Conservation (phyloP, 2,113 vertebrate species). For the Tyto alba region DNA sequence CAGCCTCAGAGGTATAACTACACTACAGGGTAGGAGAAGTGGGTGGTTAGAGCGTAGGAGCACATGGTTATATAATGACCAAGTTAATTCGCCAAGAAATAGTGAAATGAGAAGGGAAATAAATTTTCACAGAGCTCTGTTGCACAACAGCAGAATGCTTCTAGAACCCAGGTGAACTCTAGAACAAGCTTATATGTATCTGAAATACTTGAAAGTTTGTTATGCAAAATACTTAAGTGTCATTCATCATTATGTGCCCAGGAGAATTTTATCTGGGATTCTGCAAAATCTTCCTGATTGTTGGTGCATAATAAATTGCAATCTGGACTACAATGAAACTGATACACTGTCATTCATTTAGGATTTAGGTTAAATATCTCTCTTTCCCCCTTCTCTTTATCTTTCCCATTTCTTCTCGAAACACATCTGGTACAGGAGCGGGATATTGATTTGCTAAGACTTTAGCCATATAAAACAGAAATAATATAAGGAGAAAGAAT, state of each 20-base stretch:
- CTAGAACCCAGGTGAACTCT: not conserved
- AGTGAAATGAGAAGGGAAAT: not conserved
- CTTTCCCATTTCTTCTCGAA: not conserved
- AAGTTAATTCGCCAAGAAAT: not conserved
- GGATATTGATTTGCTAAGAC: not conserved
- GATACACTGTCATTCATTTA: not conserved
- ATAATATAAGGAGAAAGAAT: not conserved
- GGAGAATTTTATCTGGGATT: not conserved
- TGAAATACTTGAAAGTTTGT: not conserved
- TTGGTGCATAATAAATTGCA: not conserved
- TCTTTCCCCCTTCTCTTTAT: not conserved
- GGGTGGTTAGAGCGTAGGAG: not conserved
- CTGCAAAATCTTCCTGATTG: not conserved
- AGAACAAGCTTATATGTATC: not conserved
- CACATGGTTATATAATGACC: not conserved
- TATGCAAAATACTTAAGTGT: not conserved
- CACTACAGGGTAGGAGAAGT: not conserved
- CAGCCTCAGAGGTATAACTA: not conserved
- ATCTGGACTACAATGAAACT: not conserved
- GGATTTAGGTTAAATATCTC: not conserved
- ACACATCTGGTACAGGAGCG: not conserved
- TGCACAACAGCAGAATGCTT: not conserved
- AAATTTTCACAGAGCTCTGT: not conserved
- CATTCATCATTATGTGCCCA: not conserved
- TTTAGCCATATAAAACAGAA: not conserved